These are phyloP conservation scores for Bombus turneri DNA, from an alignment of 1,140 invertebrate genomes.

Conservation along the genomic window DNA sequence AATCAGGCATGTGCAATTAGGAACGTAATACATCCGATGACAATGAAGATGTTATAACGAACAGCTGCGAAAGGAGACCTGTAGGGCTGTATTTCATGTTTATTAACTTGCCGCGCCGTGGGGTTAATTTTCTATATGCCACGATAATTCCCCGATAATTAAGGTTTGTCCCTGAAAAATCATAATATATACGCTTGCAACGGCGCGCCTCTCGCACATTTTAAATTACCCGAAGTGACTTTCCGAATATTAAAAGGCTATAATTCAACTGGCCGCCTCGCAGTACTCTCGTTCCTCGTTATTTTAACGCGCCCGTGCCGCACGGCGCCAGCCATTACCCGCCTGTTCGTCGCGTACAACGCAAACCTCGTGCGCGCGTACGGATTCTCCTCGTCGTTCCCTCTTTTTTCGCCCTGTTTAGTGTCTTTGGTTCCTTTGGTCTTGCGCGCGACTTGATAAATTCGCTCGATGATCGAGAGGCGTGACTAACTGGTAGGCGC, in stretches of 20 bases:
- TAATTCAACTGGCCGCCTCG: slow-evolving; percentile 27
- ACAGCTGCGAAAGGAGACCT: neutral
- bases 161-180: slow-evolving; percentile 30
- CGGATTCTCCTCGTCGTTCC: neutral
- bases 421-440: too few relatives aligned
- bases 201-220: neutral
- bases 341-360: neutral
- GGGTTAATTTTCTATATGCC: slow-evolving; percentile 19
- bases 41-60: neutral
- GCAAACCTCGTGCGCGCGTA: neutral
- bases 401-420: neutral
- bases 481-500: slow-evolving; percentile 67
- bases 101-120: slow-evolving; percentile 6
- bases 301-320: slow-evolving; percentile 28
- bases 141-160: slow-evolving; percentile 13
- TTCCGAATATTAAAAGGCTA: slow-evolving; percentile 53
- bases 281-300: slow-evolving; percentile 23
- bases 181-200: neutral
- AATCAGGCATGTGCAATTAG: neutral
- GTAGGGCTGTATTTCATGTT: slow-evolving; percentile 1
- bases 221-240: slow-evolving; percentile 48
- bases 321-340: slow-evolving; percentile 23
- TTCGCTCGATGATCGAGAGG: slow-evolving; percentile 72
- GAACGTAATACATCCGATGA: neutral
- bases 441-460: slow-evolving; percentile 63